Evolutionary conservation across 2,888 invertebrate species (phyloP).

Genomic region (Coelinius sp.): DNA sequence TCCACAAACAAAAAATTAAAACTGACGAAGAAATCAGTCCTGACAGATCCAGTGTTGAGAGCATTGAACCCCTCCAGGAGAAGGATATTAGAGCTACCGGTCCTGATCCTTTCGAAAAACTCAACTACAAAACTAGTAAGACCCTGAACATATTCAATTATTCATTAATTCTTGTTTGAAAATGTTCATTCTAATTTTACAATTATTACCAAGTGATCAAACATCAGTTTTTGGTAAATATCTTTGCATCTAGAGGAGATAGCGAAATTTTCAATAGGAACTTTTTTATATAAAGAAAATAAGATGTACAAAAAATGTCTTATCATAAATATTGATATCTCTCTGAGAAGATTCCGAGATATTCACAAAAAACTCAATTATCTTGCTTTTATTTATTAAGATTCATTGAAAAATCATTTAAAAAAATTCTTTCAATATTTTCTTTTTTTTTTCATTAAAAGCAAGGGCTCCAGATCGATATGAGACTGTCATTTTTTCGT

Average conservation of each 20-base stretch:
- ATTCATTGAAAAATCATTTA: not conserved
- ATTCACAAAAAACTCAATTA: too few relatives aligned
- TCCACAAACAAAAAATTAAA: conserved; percentile 51
- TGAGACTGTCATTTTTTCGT: conserved; percentile 68
- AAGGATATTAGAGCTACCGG: conserved; percentile 69
- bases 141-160: not conserved
- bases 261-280: too few relatives aligned
- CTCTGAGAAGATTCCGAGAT: too few relatives aligned
- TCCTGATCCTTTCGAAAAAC: conserved; percentile 71
- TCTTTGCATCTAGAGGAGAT: too few relatives aligned
- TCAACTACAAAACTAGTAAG: conserved; percentile 70
- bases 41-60: conserved; percentile 63
- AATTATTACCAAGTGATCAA: too few relatives aligned
- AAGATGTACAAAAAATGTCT: too few relatives aligned
- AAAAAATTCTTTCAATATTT: conserved; percentile 22
- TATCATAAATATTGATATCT: too few relatives aligned
- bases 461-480: conserved; percentile 69
- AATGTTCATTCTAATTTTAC: not conserved
- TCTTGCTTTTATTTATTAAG: too few relatives aligned
- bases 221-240: too few relatives aligned
- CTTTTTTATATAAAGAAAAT: too few relatives aligned
- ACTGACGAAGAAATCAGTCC: conserved; percentile 57
- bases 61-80: conserved; percentile 66
- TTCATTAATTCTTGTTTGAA: not conserved
- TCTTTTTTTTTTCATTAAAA: conserved; percentile 57